Evolutionary conservation across 1,140 invertebrate genomes (phyloP).

Genomic region (Penaeus japonicus): DNA sequence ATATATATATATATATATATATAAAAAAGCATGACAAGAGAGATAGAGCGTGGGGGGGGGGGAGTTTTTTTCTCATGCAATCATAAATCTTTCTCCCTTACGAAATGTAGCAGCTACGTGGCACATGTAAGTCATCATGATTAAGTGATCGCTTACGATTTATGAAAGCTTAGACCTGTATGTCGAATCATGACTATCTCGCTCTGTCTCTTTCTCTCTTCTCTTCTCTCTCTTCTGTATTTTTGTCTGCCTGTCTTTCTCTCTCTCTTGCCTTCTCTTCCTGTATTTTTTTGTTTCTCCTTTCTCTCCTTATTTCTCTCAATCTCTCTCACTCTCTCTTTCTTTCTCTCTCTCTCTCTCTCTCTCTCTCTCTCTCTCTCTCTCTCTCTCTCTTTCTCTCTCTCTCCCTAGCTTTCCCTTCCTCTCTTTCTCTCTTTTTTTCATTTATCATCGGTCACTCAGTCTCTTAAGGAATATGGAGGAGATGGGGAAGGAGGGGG

Average conservation of each 20-base stretch:
- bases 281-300: neutral
- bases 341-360: neutral
- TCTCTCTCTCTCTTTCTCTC: slow-evolving; percentile 4
- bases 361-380: neutral
- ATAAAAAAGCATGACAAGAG: neutral
- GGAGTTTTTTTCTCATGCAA: too few relatives aligned
- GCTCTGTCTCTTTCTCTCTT: too few relatives aligned
- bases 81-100: too few relatives aligned
- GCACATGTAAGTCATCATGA: too few relatives aligned
- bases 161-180: too few relatives aligned
- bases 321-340: neutral
- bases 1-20: neutral
- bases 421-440: neutral
- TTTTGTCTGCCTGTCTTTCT: too few relatives aligned
- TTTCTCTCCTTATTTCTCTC: neutral
- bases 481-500: neutral
- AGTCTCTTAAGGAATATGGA: neutral
- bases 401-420: neutral
- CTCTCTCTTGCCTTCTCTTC: too few relatives aligned
- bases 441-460: neutral
- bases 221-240: too few relatives aligned
- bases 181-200: too few relatives aligned
- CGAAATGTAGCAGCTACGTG: too few relatives aligned
- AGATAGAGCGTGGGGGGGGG: too few relatives aligned
- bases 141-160: too few relatives aligned